A percentile compares a stretch with the other conserved stretches of the same genome.
Evolutionary conservation across 2,888 invertebrate genomes (phyloP).

Genomic region (Drosophila anceps): DNA sequence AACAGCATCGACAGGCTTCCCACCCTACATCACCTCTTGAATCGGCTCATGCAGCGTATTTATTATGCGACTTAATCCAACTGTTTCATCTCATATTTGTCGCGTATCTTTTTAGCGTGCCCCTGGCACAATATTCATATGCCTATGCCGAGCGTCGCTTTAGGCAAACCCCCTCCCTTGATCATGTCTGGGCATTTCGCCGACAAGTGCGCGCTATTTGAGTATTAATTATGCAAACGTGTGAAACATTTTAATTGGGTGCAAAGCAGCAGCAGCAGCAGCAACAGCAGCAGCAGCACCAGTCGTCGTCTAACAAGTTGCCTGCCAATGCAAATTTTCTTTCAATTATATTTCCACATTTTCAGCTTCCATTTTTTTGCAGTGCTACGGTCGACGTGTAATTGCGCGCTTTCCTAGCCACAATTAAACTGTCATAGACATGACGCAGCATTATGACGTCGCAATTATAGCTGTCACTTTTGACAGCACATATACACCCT

Average conservation of each 20-base stretch:
- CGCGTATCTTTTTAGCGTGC: constrained; percentile 47
- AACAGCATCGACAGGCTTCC: background rate
- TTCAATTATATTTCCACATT: constrained; percentile 70
- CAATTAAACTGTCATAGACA: constrained; percentile 81
- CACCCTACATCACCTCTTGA: background rate
- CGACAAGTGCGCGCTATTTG: constrained; percentile 81
- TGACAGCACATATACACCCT: constrained; percentile 58
- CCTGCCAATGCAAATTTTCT: constrained; percentile 75
- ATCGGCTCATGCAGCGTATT: background rate
- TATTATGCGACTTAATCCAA: background rate
- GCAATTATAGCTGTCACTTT: constrained; percentile 77
- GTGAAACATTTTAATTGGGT: constrained; percentile 85
- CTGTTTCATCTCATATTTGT: constrained; percentile 28
- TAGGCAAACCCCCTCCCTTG: background rate
- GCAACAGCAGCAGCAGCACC: constrained; percentile 24
- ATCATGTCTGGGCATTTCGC: constrained; percentile 52
- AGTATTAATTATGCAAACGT: constrained; percentile 85
- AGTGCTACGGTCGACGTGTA: constrained; percentile 57
- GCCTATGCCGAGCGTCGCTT: background rate
- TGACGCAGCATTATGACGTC: constrained; percentile 78
- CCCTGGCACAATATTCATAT: constrained; percentile 29
- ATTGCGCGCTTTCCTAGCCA: constrained; percentile 80
- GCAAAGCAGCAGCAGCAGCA: constrained; percentile 60
- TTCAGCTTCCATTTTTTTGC: constrained; percentile 30
- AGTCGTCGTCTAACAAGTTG: constrained; percentile 50